Percentiles rank a stretch among this genome's conserved stretches.
phyloP scores from a whole-genome alignment of 2,113 vertebrate species.

The Columbina picui region DNA sequence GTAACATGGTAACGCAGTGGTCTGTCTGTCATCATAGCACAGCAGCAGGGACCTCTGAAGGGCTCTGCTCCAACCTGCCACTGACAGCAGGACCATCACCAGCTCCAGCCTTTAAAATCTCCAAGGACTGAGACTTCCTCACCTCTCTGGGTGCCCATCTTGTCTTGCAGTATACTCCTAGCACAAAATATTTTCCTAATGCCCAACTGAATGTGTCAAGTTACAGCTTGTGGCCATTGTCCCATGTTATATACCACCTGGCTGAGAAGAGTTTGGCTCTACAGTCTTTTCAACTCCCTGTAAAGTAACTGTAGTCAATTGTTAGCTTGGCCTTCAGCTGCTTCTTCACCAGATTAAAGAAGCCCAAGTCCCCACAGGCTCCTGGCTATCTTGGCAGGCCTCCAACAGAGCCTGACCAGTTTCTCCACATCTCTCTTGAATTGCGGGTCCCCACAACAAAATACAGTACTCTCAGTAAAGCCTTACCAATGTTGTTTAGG shows the following conservation, averaged over 20 bases:
- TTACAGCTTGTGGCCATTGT: neutral
- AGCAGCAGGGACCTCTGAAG: neutral
- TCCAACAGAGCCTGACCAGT: neutral
- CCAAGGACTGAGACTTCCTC: neutral
- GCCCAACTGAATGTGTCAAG: neutral
- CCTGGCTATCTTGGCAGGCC: neutral
- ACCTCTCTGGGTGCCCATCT: neutral
- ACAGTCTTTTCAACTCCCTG: neutral
- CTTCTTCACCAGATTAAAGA: neutral
- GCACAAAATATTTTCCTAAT: neutral
- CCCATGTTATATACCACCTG: neutral
- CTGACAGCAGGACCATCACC: rapidly evolving
- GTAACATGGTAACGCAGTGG: neutral
- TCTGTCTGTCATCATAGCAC: neutral
- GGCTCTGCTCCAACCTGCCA: neutral
- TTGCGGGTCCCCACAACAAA: neutral
- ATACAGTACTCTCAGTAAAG: neutral
- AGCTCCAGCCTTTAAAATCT: neutral
- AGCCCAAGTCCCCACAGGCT: neutral
- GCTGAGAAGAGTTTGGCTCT: neutral
- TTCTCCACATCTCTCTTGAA: neutral
- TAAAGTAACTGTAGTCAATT: neutral
- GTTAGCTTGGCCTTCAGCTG: neutral
- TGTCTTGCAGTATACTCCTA: neutral
- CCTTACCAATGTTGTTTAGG: neutral